Evolutionary conservation across 1,140 invertebrate species (phyloP).

Genomic region (Drosophila bifasciata): DNA sequence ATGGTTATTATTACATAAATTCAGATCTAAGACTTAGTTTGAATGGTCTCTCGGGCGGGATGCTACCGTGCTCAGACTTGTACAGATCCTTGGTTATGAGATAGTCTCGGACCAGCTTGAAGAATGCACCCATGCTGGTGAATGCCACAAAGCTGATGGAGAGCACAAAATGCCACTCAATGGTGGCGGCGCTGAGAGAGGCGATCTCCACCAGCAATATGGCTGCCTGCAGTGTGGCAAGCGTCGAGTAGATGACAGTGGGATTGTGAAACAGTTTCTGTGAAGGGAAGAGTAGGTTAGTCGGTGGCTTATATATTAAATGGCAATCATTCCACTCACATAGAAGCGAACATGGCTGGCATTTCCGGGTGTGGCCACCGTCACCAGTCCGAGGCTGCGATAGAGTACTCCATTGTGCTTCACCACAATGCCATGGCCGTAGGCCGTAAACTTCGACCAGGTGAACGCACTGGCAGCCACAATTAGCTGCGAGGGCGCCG

Average conservation of each 20-base stretch:
- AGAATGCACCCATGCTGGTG: slow-evolving; percentile 96
- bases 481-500: slow-evolving; percentile 52
- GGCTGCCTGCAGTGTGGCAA: slow-evolving; percentile 90
- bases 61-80: slow-evolving; percentile 88
- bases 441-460: slow-evolving; percentile 91
- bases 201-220: slow-evolving; percentile 91
- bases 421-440: slow-evolving; percentile 91
- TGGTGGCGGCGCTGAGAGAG: slow-evolving; percentile 88
- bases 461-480: slow-evolving; percentile 57
- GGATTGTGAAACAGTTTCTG: slow-evolving; percentile 95
- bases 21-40: slow-evolving; percentile 35
- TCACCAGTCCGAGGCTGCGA: slow-evolving; percentile 90
- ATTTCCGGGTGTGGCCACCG: slow-evolving; percentile 93
- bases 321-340: slow-evolving; percentile 88
- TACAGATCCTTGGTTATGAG: slow-evolving; percentile 93
- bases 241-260: slow-evolving; percentile 89
- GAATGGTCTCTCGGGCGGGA: slow-evolving; percentile 39
- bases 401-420: slow-evolving; percentile 92
- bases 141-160: slow-evolving; percentile 93
- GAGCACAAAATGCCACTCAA: slow-evolving; percentile 96
- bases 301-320: background rate
- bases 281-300: slow-evolving; percentile 62
- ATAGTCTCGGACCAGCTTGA: slow-evolving; percentile 94
- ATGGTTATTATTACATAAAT: slow-evolving; percentile 38
- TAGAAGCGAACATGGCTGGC: slow-evolving; percentile 92